Conservation (phyloP, 1,140 invertebrate genomes). For the Periplaneta americana region DNA sequence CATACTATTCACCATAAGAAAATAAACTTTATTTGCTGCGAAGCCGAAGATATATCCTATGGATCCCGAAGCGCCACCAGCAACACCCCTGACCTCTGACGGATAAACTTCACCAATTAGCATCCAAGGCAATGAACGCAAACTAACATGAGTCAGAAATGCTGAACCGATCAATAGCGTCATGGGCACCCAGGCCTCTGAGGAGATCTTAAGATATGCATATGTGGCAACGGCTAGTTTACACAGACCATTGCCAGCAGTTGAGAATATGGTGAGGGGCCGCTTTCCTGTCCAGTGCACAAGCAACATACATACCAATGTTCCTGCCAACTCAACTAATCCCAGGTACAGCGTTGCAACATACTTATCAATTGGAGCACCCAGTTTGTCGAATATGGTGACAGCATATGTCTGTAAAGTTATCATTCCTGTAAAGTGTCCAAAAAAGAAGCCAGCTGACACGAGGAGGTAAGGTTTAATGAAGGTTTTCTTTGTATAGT, state of each 20-base stretch:
- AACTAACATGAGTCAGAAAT: conserved; percentile 60
- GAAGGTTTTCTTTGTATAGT: conserved; percentile 49
- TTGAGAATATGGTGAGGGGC: conserved; percentile 57
- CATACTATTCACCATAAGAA: conserved; percentile 52
- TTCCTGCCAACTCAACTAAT: conserved; percentile 50
- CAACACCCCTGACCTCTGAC: conserved; percentile 55
- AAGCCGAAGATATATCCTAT: conserved; percentile 66
- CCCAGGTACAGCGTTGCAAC: conserved; percentile 64
- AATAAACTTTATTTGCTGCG: conserved; percentile 62
- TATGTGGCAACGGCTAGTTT: conserved; percentile 53
- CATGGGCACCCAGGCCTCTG: conserved; percentile 60
- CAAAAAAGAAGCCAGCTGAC: conserved; percentile 56
- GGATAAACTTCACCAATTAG: conserved; percentile 67
- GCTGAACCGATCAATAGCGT: conserved; percentile 57
- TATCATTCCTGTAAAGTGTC: conserved; percentile 64
- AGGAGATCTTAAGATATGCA: conserved; percentile 36
- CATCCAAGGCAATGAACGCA: conserved; percentile 70
- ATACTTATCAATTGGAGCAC: conserved; percentile 66
- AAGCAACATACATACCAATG: conserved; percentile 51
- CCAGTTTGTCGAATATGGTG: conserved; percentile 57
- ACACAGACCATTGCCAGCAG: conserved; percentile 51
- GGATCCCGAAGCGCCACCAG: conserved; percentile 61
- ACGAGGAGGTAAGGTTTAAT: conserved; percentile 57
- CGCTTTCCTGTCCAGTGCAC: conserved; percentile 67
- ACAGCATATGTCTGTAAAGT: conserved; percentile 68